Evolutionary conservation across 2,113 vertebrate species (phyloP).

Genomic region (Hippolais icterina): DNA sequence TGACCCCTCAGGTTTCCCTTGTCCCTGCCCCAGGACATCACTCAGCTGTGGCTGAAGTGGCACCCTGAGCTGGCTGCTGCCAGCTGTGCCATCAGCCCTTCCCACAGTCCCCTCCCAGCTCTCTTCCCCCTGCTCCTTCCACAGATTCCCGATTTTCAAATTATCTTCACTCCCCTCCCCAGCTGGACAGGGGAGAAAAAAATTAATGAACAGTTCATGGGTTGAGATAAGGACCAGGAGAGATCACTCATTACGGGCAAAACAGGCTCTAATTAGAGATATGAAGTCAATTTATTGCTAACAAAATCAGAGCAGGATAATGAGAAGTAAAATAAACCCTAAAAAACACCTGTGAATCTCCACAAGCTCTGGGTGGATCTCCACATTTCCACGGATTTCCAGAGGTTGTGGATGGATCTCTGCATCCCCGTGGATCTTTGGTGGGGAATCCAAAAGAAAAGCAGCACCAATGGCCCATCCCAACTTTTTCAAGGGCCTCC

Average conservation of each 20-base stretch:
- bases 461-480: not conserved
- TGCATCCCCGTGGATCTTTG: not conserved
- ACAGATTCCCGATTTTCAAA: rapidly evolving
- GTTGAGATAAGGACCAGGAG: not conserved
- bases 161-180: not conserved
- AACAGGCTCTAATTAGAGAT: not conserved
- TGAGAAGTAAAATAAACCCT: not conserved
- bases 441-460: not conserved
- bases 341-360: not conserved
- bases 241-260: not conserved
- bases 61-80: not conserved
- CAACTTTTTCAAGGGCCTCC: not conserved
- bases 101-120: not conserved
- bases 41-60: not conserved
- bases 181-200: not conserved
- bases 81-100: not conserved
- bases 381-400: not conserved
- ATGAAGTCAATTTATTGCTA: not conserved
- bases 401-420: not conserved
- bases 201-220: not conserved
- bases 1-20: not conserved
- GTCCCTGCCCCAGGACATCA: not conserved
- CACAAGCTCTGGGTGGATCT: too few species aligned
- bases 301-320: not conserved
- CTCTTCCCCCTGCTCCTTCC: not conserved